phyloP scores from a whole-genome alignment of 2,888 invertebrate species.

The Pomacea canaliculata region DNA sequence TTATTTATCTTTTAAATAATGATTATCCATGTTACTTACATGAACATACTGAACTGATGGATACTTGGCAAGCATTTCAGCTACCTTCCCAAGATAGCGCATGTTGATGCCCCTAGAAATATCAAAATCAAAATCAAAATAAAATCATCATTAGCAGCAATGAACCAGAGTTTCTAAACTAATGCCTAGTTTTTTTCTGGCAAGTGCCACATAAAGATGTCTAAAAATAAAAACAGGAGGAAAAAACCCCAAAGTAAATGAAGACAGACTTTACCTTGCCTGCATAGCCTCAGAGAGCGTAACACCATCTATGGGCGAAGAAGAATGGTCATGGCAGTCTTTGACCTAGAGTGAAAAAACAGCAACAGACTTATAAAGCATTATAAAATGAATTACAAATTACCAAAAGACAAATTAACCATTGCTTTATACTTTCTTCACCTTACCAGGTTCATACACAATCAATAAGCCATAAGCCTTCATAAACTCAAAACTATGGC shows the following conservation, averaged over 20 bases:
- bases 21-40: slow-evolving; percentile 59
- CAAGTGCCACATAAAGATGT: too few species aligned
- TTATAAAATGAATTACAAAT: too few species aligned
- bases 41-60: slow-evolving; percentile 81
- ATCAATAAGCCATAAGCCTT: too few species aligned
- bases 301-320: slow-evolving; percentile 94
- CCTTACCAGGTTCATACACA: too few species aligned
- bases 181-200: neutral
- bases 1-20: too few species aligned
- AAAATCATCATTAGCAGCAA: neutral
- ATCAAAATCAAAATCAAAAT: neutral
- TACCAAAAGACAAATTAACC: too few species aligned
- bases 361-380: too few species aligned
- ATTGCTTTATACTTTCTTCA: too few species aligned
- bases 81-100: slow-evolving; percentile 94
- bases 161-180: neutral
- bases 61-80: slow-evolving; percentile 82
- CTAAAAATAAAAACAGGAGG: neutral
- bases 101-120: slow-evolving; percentile 87
- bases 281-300: slow-evolving; percentile 94
- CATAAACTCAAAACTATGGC: too few species aligned
- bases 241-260: neutral
- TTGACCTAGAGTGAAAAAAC: slow-evolving; percentile 77
- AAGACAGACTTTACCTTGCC: slow-evolving; percentile 72
- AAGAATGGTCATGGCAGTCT: slow-evolving; percentile 84